Percentiles rank a stretch among this genome's conserved stretches.
Conservation (phyloP, 1,140 invertebrate species). For the Homarus americanus region DNA sequence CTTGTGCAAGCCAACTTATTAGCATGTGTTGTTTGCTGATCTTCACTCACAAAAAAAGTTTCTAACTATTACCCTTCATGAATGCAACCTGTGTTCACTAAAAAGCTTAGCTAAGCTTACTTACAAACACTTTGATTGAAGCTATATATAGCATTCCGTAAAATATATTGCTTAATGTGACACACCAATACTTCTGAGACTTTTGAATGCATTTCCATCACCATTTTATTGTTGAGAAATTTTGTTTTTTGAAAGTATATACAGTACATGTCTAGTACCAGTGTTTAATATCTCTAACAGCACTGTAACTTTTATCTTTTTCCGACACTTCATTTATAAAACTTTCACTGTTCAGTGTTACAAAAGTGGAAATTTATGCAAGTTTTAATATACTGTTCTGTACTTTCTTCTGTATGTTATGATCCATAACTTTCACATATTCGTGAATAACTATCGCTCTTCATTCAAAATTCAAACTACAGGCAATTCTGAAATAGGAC, state of each 20-base stretch:
- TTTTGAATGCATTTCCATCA: neutral
- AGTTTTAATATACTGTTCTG: conserved; percentile 43
- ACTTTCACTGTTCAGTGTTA: conserved; percentile 54
- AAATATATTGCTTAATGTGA: conserved; percentile 36
- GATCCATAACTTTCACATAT: conserved; percentile 44
- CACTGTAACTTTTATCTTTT: conserved; percentile 1
- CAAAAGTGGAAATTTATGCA: conserved; percentile 65
- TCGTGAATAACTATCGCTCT: conserved; percentile 14
- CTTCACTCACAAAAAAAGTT: neutral
- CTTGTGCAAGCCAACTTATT: neutral
- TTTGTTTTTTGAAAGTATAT: neutral
- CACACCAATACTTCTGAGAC: conserved; percentile 13
- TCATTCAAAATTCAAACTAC: conserved; percentile 41
- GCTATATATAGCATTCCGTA: conserved; percentile 10
- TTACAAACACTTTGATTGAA: conserved; percentile 43
- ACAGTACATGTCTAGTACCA: neutral
- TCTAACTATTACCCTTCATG: conserved; percentile 6
- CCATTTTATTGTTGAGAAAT: neutral
- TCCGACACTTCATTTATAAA: conserved; percentile 52
- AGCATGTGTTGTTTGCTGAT: neutral
- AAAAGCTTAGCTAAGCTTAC: conserved; percentile 40
- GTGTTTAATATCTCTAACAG: neutral
- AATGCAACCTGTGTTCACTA: conserved; percentile 18
- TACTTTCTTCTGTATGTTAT: conserved; percentile 49
- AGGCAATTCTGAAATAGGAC: conserved; percentile 3